These are phyloP conservation scores for Leptura quadrifasciata DNA, from an alignment of 2,888 invertebrate species.

Conservation along the genomic window DNA sequence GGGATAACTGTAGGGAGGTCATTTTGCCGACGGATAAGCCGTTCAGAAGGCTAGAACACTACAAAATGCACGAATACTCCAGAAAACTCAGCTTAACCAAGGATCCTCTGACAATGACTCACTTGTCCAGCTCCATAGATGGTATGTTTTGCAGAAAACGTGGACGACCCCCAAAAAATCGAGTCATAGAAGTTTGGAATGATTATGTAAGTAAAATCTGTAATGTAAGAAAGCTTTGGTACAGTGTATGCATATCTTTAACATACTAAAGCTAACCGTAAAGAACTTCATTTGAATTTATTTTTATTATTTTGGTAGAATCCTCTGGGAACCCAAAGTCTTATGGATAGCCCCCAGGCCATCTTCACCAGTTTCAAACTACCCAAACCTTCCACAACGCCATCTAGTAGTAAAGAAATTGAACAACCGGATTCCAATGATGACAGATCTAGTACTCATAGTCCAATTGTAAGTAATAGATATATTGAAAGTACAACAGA, in stretches of 20 bases:
- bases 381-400: slow-evolving; percentile 79
- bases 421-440: slow-evolving; percentile 70
- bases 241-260: background rate
- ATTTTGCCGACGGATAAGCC: slow-evolving; percentile 86
- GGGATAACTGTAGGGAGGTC: slow-evolving; percentile 89
- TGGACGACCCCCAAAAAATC: slow-evolving; percentile 97
- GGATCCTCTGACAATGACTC: slow-evolving; percentile 75
- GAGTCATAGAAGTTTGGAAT: slow-evolving; percentile 93
- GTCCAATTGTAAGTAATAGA: slow-evolving; percentile 68
- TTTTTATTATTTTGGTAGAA: slow-evolving; percentile 59
- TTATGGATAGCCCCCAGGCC: slow-evolving; percentile 86
- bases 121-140: slow-evolving; percentile 85
- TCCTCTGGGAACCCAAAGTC: slow-evolving; percentile 69
- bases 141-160: slow-evolving; percentile 95
- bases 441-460: slow-evolving; percentile 70
- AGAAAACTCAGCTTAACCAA: slow-evolving; percentile 72
- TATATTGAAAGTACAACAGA: background rate
- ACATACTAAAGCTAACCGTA: background rate
- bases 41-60: slow-evolving; percentile 88
- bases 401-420: slow-evolving; percentile 67
- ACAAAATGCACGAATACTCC: slow-evolving; percentile 83
- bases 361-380: slow-evolving; percentile 95
- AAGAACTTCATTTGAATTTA: background rate
- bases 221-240: too few species aligned
- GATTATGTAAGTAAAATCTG: slow-evolving; percentile 81